Evolutionary conservation across 2,113 vertebrate species (phyloP).

Genomic region (Archilochus colubris): DNA sequence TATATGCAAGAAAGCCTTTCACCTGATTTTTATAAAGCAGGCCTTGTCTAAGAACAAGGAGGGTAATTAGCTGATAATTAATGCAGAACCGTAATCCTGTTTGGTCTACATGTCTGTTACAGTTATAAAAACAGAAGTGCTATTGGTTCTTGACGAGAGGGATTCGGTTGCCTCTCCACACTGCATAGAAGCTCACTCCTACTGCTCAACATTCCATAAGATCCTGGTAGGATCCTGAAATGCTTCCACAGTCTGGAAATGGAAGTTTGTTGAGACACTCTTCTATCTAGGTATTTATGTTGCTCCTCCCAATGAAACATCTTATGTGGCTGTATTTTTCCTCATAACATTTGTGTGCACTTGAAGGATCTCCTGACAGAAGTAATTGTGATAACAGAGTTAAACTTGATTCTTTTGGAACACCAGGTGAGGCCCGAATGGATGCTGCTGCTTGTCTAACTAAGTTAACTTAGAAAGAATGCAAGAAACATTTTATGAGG

Average conservation of each 20-base stretch:
- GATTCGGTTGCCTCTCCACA: not conserved
- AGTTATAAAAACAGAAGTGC: not conserved
- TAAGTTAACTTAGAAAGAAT: not conserved
- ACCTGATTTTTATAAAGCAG: slow-evolving; percentile 18
- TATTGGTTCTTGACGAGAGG: not conserved
- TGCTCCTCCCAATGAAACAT: not conserved
- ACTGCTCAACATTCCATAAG: not conserved
- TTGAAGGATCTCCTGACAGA: slow-evolving; percentile 11
- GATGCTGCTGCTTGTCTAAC: not conserved
- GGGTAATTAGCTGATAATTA: slow-evolving; percentile 39
- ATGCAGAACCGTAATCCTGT: slow-evolving; percentile 7
- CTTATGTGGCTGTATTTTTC: not conserved
- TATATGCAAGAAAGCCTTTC: slow-evolving; percentile 22
- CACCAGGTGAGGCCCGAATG: not conserved
- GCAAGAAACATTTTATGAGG: not conserved
- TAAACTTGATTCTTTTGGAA: not conserved
- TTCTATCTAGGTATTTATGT: not conserved
- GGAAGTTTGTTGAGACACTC: not conserved
- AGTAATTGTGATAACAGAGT: not conserved
- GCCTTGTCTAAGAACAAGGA: not conserved
- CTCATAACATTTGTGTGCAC: not conserved
- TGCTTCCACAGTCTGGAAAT: not conserved
- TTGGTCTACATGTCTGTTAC: not conserved
- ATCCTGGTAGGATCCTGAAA: not conserved
- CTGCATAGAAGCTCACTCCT: not conserved